Evolutionary conservation across 2,888 invertebrate species (phyloP).

Genomic region (Aromia moschata): DNA sequence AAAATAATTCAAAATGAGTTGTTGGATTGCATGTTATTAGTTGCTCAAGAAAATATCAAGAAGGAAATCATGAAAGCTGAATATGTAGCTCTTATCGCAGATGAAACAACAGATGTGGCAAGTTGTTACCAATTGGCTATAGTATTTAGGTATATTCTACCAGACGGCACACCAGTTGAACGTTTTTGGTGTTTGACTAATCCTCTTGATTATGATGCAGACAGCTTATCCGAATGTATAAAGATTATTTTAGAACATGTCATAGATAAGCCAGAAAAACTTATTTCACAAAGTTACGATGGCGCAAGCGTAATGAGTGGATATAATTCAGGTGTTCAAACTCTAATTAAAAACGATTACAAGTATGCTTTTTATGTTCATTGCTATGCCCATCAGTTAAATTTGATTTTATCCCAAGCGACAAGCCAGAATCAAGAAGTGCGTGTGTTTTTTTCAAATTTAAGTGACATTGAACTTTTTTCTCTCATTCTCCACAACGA

Average conservation of each 20-base stretch:
- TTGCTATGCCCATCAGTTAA: conserved; percentile 6
- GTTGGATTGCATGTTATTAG: conserved; percentile 31
- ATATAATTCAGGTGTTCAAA: conserved; percentile 2
- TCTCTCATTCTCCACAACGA: neutral
- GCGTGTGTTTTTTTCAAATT: conserved; percentile 6
- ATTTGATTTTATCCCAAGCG: neutral
- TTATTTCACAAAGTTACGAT: conserved; percentile 27
- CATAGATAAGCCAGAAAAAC: conserved; percentile 13
- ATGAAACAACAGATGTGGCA: conserved; percentile 14
- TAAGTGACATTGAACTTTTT: neutral
- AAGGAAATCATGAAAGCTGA: conserved; percentile 26
- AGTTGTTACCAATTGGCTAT: conserved; percentile 16
- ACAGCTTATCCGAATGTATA: conserved; percentile 19
- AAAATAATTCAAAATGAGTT: conserved; percentile 35
- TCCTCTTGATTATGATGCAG: conserved; percentile 18
- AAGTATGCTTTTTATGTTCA: conserved; percentile 7
- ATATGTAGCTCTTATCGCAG: conserved; percentile 4
- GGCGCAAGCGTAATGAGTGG: conserved; percentile 11
- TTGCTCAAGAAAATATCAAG: conserved; percentile 31
- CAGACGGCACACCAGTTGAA: conserved; percentile 21
- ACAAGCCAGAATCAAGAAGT: conserved; percentile 10
- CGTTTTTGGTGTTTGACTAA: conserved; percentile 18
- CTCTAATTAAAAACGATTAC: conserved; percentile 6
- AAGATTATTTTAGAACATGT: conserved; percentile 14
- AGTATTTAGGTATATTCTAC: conserved; percentile 20